phyloP scores from a whole-genome alignment of 2,113 vertebrate genomes.

The Fulica atra region DNA sequence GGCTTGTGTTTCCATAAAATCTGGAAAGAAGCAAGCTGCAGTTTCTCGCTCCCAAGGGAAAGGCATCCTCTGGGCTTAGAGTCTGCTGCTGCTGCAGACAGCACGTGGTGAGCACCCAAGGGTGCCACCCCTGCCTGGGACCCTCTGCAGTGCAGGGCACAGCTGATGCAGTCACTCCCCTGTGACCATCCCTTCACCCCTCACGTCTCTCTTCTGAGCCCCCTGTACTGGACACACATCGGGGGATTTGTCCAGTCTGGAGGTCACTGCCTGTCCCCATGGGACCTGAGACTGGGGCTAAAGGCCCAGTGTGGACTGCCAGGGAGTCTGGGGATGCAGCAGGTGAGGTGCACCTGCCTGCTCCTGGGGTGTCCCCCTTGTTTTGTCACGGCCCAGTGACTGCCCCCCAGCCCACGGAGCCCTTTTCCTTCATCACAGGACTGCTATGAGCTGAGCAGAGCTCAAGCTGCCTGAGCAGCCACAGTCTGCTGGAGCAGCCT shows the following conservation, averaged over 20 bases:
- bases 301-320: rapidly evolving
- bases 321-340: not conserved
- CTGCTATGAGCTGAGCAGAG: not conserved
- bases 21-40: not conserved
- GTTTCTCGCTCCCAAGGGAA: not conserved
- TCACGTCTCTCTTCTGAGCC: not conserved
- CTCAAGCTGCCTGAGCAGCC: rapidly evolving
- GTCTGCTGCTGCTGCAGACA: not conserved
- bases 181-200: not conserved
- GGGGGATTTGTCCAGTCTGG: not conserved
- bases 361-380: rapidly evolving
- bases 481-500: not conserved
- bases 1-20: not conserved
- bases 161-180: rapidly evolving
- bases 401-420: not conserved
- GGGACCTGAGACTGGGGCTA: not conserved
- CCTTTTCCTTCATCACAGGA: rapidly evolving
- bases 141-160: not conserved
- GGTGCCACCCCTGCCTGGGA: not conserved
- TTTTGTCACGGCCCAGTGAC: rapidly evolving
- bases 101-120: rapidly evolving
- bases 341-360: too few species aligned
- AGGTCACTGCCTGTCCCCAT: rapidly evolving
- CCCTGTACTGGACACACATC: not conserved
- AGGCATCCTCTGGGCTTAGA: not conserved